Base-by-base conservation (phyloP, 2,888 invertebrate genomes). In the Lymantria monacha region DNA sequence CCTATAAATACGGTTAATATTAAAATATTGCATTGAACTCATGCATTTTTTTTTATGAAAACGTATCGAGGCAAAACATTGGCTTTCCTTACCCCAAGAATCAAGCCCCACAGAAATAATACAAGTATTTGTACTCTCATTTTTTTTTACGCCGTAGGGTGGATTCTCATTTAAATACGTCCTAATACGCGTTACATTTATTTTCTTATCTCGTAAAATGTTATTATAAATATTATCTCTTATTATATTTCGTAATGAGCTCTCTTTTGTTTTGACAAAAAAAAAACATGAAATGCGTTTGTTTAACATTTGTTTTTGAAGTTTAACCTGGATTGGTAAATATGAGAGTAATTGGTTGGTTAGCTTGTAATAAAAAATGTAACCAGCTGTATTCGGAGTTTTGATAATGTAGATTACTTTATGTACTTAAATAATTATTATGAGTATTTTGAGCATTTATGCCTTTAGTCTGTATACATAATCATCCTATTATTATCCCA, bases 1-100 rank as follows among this genome's bases (percentile, higher is more conserved):
- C 86, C 89, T 74, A 84, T 81, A 83, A n/a, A 86, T 78, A 84
- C 81, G 81, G 87, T 87, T 88, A 88, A 90, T 91, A 91, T 89
- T 88, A 91, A 91, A 89, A 90, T 91, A 91, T 91, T 88, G 88
- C 86, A 81, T 77, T 66, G 78, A 71, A 70, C 85, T 85, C 84
- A 82, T 84, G 84, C 86, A 87, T 83, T 90, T 91, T 86, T n/a
- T n/a, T 90, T 91, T 85, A 78, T 75, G 70, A 66, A 69, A 66
- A 62, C 67, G 70, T 70, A 75, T 73, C 68, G 76, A 77, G 76
- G 74, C 85, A 89, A 85, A 90, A 91, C 90, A 90, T 89, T 87
- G 85, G 81, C 83, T 81, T 84, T 79, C 72, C 70, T 70, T 68
- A 66, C 78, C 79, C 83, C 67, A 79, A 61, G 59, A 70, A 57